These are phyloP conservation scores for Telmatochromis sp. DNA, from an alignment of 2,113 vertebrate genomes.

Conservation along the genomic window DNA sequence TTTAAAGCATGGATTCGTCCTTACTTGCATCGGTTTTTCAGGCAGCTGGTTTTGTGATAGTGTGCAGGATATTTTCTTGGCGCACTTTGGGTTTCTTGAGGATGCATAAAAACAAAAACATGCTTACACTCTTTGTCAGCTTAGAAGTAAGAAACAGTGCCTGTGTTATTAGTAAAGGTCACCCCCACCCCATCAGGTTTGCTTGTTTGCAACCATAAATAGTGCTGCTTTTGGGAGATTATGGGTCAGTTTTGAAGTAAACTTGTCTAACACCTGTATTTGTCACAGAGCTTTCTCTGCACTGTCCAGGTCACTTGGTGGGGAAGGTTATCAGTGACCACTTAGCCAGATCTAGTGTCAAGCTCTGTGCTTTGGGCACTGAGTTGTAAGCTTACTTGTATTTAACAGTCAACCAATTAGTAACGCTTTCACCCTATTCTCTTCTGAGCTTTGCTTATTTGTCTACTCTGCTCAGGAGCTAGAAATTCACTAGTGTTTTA, in stretches of 20 bases:
- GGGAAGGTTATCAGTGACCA: not conserved
- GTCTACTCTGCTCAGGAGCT: not conserved
- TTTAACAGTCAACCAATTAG: not conserved
- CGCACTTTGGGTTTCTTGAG: not conserved
- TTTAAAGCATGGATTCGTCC: not conserved
- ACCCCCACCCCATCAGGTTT: not conserved
- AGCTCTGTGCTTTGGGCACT: not conserved
- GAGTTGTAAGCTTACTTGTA: not conserved
- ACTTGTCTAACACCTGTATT: not conserved
- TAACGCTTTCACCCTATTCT: not conserved
- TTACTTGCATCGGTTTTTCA: not conserved
- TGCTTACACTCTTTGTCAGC: not conserved
- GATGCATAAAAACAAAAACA: not conserved
- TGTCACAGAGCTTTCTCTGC: not conserved
- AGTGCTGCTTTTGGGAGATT: not conserved
- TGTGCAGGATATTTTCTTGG: not conserved
- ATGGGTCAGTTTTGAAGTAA: not conserved
- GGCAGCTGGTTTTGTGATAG: not conserved
- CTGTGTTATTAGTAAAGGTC: not conserved
- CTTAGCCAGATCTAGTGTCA: not conserved
- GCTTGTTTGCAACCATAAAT: not conserved
- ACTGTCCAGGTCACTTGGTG: not conserved
- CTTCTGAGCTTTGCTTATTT: not conserved
- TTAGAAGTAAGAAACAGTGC: not conserved
- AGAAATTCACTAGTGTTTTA: not conserved